phyloP scores from a whole-genome alignment of 2,113 vertebrate species.

The Neopipo cinnamomea region DNA sequence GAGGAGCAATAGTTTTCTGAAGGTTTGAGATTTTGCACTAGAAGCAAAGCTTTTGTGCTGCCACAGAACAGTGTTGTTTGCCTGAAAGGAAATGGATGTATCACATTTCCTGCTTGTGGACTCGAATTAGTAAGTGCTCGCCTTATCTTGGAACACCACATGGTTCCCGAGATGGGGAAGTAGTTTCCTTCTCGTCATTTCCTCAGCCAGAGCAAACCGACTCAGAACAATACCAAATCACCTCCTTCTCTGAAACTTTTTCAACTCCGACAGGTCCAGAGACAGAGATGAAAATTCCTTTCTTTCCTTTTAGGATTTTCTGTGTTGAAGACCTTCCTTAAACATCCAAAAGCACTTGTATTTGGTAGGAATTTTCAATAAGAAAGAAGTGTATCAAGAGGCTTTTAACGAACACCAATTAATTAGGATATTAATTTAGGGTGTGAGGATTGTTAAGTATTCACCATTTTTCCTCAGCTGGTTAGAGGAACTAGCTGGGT shows the following conservation, averaged over 20 bases:
- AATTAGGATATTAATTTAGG: background rate
- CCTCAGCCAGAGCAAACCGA: conserved; percentile 76
- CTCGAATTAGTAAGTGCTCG: conserved; percentile 88
- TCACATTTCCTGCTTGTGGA: conserved; percentile 94
- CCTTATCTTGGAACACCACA: conserved; percentile 93
- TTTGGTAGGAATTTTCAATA: background rate
- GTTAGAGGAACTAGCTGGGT: background rate
- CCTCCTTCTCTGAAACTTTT: conserved; percentile 32
- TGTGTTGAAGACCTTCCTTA: background rate
- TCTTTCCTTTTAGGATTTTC: background rate
- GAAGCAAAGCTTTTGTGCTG: conserved; percentile 67
- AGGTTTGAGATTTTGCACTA: conserved; percentile 54
- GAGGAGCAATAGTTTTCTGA: conserved; percentile 47
- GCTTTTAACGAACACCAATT: background rate
- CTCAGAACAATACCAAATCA: conserved; percentile 66
- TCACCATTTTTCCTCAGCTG: background rate
- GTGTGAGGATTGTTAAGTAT: background rate
- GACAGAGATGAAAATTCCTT: background rate
- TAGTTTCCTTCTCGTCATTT: conserved; percentile 90
- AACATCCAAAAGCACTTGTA: background rate
- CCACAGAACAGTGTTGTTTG: conserved; percentile 77
- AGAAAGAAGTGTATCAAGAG: background rate
- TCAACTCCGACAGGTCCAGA: background rate
- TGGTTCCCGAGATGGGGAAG: conserved; percentile 83
- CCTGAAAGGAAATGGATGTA: conserved; percentile 89